Evolutionary conservation across 2,113 vertebrate genomes (phyloP).

Genomic region (Nipponia nippon): DNA sequence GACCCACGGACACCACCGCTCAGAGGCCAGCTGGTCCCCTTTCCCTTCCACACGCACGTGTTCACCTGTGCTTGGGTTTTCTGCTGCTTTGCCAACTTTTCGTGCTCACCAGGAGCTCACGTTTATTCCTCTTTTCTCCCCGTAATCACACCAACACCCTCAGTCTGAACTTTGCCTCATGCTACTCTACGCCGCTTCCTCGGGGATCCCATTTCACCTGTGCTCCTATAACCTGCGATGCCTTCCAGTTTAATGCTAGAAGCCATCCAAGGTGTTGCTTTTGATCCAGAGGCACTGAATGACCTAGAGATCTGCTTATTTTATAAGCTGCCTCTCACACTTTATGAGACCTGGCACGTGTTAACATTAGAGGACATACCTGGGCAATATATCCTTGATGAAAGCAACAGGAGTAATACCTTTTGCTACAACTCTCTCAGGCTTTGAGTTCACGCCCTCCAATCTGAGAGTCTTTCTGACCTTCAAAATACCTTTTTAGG

Average conservation of each 20-base stretch:
- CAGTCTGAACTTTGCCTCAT: not conserved
- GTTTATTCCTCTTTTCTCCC: not conserved
- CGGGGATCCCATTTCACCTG: not conserved
- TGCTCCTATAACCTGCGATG: not conserved
- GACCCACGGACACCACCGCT: not conserved
- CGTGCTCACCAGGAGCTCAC: rapidly evolving
- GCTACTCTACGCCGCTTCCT: not conserved
- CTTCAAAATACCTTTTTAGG: not conserved
- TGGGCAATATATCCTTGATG: not conserved
- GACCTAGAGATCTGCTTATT: not conserved
- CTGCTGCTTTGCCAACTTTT: not conserved
- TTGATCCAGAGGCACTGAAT: not conserved
- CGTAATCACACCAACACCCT: rapidly evolving
- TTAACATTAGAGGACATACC: not conserved
- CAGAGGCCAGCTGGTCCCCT: conserved; percentile 26
- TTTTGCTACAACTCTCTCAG: not conserved
- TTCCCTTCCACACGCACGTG: not conserved
- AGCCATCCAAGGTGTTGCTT: not conserved
- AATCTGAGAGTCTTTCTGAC: not conserved
- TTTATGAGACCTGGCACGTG: not conserved
- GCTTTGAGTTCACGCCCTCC: not conserved
- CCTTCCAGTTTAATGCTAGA: not conserved
- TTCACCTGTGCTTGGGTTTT: rapidly evolving
- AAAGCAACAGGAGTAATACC: not conserved
- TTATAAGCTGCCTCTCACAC: not conserved